phyloP scores from a whole-genome alignment of 92 coral and sea anemone species.

The Porites evermanni region DNA sequence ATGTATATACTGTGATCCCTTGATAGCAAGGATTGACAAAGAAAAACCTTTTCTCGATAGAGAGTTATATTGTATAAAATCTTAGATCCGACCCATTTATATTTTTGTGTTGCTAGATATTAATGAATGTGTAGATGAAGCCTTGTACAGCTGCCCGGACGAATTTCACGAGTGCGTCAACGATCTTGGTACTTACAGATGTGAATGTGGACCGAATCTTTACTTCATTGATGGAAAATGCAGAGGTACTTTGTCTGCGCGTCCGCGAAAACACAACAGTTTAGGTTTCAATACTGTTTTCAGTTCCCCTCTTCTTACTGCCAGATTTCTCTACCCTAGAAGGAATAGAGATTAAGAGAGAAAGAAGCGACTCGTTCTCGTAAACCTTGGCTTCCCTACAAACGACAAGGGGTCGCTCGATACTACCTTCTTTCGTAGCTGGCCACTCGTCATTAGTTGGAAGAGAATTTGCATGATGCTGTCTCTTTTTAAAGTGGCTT shows the following conservation, averaged over 20 bases:
- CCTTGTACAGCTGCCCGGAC: constrained; percentile 49
- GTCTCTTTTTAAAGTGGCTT: no score
- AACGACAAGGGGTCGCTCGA: no score
- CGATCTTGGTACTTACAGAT: constrained; percentile 64
- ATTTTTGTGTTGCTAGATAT: constrained; percentile 28
- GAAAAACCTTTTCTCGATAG: neutral
- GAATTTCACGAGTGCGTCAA: constrained; percentile 57
- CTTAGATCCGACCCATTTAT: neutral
- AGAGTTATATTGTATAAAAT: no score
- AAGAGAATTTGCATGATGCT: no score
- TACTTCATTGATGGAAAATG: constrained; percentile 53
- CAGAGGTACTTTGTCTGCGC: constrained; percentile 30
- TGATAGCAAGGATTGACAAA: no score
- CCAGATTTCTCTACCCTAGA: neutral
- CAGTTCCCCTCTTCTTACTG: neutral
- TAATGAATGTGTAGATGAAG: constrained; percentile 56
- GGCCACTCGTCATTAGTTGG: no score
- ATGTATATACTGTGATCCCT: no score
- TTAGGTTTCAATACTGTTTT: neutral
- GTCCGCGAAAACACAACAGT: no score
- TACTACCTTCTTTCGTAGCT: no score
- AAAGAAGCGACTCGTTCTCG: no score
- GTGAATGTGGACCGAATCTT: constrained; percentile 55
- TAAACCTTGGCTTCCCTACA: no score
- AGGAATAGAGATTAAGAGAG: no score